Conservation (phyloP, 2,888 invertebrate genomes). For the Noctua pronuba region DNA sequence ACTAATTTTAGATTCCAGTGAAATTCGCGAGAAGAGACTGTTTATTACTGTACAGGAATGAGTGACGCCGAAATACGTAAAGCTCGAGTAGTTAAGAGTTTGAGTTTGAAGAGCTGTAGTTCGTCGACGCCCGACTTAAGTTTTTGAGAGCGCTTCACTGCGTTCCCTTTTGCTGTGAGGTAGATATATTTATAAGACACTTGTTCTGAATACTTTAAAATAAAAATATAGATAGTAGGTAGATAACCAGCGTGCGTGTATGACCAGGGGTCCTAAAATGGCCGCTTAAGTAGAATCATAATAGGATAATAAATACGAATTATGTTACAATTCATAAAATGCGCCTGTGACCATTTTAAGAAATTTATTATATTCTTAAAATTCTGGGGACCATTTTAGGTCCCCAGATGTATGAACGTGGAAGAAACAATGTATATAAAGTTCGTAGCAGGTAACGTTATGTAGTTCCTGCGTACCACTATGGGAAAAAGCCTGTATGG, state of each 20-base stretch:
- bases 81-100: conserved; percentile 29
- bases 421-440: not conserved
- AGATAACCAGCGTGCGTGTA: not conserved
- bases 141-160: conserved; percentile 44
- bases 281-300: no score
- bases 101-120: conserved; percentile 41
- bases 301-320: no score
- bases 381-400: no score
- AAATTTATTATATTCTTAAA: no score
- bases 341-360: no score
- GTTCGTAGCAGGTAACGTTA: not conserved
- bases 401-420: not conserved
- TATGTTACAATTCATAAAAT: no score
- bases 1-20: conserved; percentile 37
- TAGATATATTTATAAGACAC: conserved; percentile 5
- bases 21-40: conserved; percentile 29
- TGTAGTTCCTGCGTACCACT: not conserved
- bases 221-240: not conserved
- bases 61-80: conserved; percentile 49
- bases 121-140: conserved; percentile 30
- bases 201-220: not conserved
- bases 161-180: conserved; percentile 13
- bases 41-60: conserved; percentile 49
- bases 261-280: not conserved
- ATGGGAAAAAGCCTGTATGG: not conserved